Conservation (phyloP, 2,888 invertebrate species). For the Ectemnius lituratus region DNA sequence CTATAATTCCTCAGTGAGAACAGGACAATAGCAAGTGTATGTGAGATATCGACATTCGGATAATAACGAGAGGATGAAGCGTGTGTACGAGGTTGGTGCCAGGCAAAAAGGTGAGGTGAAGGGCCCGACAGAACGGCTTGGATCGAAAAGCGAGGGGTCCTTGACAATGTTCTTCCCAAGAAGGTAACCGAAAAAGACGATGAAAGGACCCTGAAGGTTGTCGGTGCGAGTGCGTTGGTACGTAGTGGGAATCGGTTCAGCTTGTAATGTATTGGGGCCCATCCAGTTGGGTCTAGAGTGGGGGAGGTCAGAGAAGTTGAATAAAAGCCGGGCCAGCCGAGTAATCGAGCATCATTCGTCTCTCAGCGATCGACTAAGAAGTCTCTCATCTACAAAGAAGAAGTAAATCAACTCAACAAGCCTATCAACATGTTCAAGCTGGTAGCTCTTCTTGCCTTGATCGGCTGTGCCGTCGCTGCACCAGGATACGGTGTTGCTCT, state of each 20-base stretch:
- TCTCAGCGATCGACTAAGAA: constrained; percentile 43
- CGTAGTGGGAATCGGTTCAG: constrained; percentile 8
- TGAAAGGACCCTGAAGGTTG: constrained; percentile 42
- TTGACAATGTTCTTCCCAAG: constrained; percentile 43
- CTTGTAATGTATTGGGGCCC: constrained; percentile 8
- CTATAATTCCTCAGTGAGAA: too few species aligned
- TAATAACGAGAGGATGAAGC: neutral
- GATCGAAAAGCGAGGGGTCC: constrained; percentile 30
- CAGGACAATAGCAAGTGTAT: too few species aligned
- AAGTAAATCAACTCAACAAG: neutral
- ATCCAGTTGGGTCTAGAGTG: constrained; percentile 35
- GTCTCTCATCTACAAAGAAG: constrained; percentile 2
- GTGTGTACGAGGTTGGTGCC: neutral
- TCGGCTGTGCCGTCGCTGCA: constrained; percentile 77
- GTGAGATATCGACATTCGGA: too few species aligned
- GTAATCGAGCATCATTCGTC: constrained; percentile 63
- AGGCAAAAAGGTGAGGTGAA: neutral
- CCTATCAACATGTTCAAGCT: constrained; percentile 67
- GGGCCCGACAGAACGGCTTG: constrained; percentile 19
- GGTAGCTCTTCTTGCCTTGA: constrained; percentile 63
- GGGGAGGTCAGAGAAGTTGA: constrained; percentile 55
- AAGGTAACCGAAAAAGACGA: constrained; percentile 10
- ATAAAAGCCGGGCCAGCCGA: constrained; percentile 62
- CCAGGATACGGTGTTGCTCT: constrained; percentile 68
- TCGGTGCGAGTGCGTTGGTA: neutral